Evolutionary conservation across 2,888 invertebrate genomes (phyloP).

Genomic region (Hymenopus coronatus): DNA sequence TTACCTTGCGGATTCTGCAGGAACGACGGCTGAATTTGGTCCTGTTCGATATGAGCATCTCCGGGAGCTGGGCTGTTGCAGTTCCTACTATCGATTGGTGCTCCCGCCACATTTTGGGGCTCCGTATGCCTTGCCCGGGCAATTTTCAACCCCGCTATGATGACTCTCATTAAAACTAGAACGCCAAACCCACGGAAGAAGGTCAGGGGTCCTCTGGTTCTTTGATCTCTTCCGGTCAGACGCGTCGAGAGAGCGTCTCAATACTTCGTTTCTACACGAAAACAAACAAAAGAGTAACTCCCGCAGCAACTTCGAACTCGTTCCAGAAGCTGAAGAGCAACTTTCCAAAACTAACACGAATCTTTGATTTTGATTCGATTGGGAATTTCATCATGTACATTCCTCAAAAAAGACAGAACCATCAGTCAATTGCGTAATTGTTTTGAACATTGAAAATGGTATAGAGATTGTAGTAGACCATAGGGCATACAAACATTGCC

Average conservation of each 20-base stretch:
- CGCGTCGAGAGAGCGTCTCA: too few species aligned
- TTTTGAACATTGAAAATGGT: too few species aligned
- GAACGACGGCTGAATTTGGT: not conserved
- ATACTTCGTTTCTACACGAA: too few species aligned
- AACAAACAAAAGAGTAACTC: too few species aligned
- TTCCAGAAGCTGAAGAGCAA: not conserved
- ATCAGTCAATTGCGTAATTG: too few species aligned
- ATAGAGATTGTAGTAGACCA: too few species aligned
- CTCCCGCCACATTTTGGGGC: conserved; percentile 21
- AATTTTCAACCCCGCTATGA: not conserved
- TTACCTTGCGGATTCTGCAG: conserved; percentile 7
- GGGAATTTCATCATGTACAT: too few species aligned
- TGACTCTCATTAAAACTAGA: not conserved
- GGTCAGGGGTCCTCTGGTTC: not conserved
- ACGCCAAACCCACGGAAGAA: not conserved
- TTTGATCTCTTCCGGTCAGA: not conserved
- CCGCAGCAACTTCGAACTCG: too few species aligned
- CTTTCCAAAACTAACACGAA: not conserved
- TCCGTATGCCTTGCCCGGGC: not conserved
- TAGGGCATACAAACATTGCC: too few species aligned
- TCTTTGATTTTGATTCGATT: not conserved
- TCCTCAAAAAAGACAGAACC: too few species aligned
- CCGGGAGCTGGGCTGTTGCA: conserved; percentile 27
- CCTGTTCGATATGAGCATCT: conserved; percentile 19
- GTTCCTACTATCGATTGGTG: conserved; percentile 26